These are phyloP conservation scores for Lepidothrix coronata DNA, from an alignment of 2,113 vertebrate species.

Conservation along the genomic window DNA sequence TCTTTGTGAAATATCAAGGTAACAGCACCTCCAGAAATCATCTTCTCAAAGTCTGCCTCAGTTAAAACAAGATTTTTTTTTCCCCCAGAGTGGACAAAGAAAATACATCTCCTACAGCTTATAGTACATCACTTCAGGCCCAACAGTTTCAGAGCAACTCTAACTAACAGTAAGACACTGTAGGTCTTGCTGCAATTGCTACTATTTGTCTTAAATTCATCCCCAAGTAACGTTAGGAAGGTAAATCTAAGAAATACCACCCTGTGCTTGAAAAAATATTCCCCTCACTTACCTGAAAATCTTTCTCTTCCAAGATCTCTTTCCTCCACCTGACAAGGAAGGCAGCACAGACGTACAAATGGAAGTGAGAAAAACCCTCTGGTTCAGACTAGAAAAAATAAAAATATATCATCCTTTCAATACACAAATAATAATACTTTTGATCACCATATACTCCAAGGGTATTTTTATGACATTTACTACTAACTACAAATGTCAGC, in stretches of 20 bases:
- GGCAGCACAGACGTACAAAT: slow-evolving; percentile 95
- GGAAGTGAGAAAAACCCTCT: slow-evolving; percentile 96
- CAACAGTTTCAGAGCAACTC: not conserved
- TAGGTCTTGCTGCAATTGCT: not conserved
- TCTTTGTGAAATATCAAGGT: not conserved
- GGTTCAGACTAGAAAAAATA: slow-evolving; percentile 85
- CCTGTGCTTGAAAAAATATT: not conserved
- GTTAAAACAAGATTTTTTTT: not conserved
- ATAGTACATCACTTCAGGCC: not conserved
- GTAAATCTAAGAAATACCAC: not conserved
- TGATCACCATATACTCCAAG: not conserved
- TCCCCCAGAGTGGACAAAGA: not conserved
- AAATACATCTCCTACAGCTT: not conserved
- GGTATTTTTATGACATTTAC: not conserved
- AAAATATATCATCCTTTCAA: not conserved
- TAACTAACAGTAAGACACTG: not conserved
- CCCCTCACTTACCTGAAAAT: slow-evolving; percentile 88
- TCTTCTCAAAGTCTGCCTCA: not conserved
- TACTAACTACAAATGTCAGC: not conserved
- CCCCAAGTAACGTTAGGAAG: not conserved
- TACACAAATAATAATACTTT: not conserved
- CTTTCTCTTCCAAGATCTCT: slow-evolving; percentile 83
- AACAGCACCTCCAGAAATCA: not conserved
- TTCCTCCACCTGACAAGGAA: slow-evolving; percentile 94
- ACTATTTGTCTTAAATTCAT: not conserved